These are phyloP conservation scores for Epirrhoe tristata DNA, from an alignment of 2,888 invertebrate species.

Conservation along the genomic window DNA sequence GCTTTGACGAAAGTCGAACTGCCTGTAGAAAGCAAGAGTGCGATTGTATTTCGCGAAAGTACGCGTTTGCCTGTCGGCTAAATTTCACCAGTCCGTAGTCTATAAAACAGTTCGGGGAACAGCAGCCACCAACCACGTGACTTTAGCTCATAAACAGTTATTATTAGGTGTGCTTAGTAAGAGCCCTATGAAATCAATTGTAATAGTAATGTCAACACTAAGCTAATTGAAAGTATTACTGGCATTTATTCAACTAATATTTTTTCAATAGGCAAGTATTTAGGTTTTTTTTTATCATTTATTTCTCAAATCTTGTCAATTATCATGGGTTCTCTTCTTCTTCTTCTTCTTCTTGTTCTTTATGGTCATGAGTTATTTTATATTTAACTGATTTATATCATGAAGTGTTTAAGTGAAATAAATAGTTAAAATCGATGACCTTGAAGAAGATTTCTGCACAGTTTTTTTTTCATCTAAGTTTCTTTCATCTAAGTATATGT, in stretches of 20 bases:
- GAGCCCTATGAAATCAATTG: background rate
- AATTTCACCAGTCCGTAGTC: slow-evolving; percentile 80
- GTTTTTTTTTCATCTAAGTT: background rate
- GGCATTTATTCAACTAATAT: too few species aligned
- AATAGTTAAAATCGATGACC: too few species aligned
- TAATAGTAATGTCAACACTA: background rate
- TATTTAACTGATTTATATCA: too few species aligned
- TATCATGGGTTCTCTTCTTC: too few species aligned
- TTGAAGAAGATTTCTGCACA: background rate
- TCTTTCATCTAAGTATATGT: background rate
- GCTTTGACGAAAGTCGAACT: slow-evolving; percentile 30
- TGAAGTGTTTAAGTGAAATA: too few species aligned
- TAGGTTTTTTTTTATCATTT: too few species aligned
- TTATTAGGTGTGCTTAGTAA: slow-evolving; percentile 33
- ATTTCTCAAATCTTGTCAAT: too few species aligned
- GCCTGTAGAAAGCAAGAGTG: slow-evolving; percentile 26
- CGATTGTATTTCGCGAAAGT: slow-evolving; percentile 61
- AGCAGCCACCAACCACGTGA: slow-evolving; percentile 61
- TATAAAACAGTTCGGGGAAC: slow-evolving; percentile 78
- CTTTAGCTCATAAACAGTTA: slow-evolving; percentile 40
- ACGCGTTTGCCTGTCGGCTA: slow-evolving; percentile 67
- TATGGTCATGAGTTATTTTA: too few species aligned
- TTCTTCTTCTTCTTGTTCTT: too few species aligned
- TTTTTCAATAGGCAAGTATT: too few species aligned
- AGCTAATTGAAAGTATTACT: background rate